Evolutionary conservation across 1,140 invertebrate species (phyloP), one percentile per base, ranked within the genome.

Genomic region (Artemia franciscana): DNA sequence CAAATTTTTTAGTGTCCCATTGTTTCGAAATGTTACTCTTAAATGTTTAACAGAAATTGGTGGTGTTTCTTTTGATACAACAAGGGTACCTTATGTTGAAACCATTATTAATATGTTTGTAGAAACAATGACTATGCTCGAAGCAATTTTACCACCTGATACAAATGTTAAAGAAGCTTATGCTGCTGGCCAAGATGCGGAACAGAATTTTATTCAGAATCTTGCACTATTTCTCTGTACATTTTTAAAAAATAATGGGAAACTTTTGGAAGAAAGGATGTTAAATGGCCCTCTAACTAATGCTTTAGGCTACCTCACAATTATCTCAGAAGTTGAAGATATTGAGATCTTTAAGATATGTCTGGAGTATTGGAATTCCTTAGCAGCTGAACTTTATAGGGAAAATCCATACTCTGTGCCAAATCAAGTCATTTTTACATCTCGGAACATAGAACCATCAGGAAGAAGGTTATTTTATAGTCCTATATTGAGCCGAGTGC

Each of bases 311-410:
- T 98, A 98, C 73, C 79, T 99, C 64, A 85, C 98, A 18, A 77
- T 95, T 63, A 98, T 99, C 69, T 98, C 93, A 21, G 91, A 97
- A 77, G 94, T 99, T 2, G 95, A 99, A 65, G 96, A 99, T 71
- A 90, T 95, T 0, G 96, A 99, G 78, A 95, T 99, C 62, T 99
- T 99, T 72, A 99, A 99, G 78, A 98, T 99, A 65, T 98, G 95
- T 73, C 75, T 99, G 23, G 96, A 99, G 72, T 99, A 97, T 73
- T 99, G 96, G 96, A 96, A 95, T 76, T 81, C 82, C 62, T 76
- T 99, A 23, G 81, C 88, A 18, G 80, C 88, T 60, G 90, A 96
- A 71, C 76, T 99, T 61, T 98, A 98, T 71, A 83, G 85, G 70
- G 71, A 73, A 63, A 69, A 68, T 9, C 69, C 74, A 1, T 70